These are phyloP conservation scores for Leptoclinus maculatus DNA, from an alignment of 2,797 vertebrate species.

Conservation along the genomic window DNA sequence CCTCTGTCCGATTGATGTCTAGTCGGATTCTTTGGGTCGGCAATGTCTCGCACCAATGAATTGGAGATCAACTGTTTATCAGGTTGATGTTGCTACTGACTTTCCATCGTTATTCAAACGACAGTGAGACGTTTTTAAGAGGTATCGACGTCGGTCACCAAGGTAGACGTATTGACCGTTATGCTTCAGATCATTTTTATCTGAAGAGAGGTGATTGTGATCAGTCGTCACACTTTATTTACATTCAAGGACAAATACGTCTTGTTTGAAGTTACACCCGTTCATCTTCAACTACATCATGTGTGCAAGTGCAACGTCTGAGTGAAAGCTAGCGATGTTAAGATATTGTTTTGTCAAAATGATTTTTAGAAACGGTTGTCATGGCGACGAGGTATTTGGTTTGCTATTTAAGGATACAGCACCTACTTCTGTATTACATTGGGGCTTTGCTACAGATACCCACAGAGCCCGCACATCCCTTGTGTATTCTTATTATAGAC, in stretches of 20 bases:
- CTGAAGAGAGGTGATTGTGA: not conserved
- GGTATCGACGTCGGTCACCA: not conserved
- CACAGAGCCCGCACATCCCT: constrained; percentile 50
- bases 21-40: not conserved
- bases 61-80: not conserved
- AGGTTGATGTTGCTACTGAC: not conserved
- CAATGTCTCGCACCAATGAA: not conserved
- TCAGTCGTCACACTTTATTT: not conserved
- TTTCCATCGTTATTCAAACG: not conserved
- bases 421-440: constrained; percentile 40
- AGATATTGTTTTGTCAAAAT: not conserved
- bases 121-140: not conserved
- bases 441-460: constrained; percentile 54
- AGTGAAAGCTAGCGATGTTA: not conserved
- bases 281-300: not conserved
- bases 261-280: not conserved
- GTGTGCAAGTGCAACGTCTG: not conserved
- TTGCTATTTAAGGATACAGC: constrained; percentile 30
- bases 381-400: constrained; percentile 25
- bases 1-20: too few species aligned
- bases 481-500: constrained; percentile 64
- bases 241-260: not conserved
- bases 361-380: constrained; percentile 12
- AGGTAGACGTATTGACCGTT: not conserved
- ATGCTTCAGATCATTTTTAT: not conserved